Evolutionary conservation across 92 coral and sea anemone genomes (phyloP).

Genomic region (Pocillopora grandis): DNA sequence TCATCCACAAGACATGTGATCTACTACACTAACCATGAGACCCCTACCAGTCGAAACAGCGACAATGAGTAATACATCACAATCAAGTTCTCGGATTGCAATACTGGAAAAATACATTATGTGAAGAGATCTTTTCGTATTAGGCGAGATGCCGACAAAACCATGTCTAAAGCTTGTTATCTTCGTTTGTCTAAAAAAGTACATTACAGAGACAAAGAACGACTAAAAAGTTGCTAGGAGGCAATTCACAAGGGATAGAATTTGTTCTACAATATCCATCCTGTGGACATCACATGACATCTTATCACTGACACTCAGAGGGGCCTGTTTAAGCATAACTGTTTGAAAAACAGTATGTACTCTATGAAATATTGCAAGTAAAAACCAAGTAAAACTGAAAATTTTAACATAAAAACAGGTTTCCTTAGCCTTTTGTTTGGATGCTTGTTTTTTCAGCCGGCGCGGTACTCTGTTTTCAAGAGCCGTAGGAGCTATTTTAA

Average conservation of each 20-base stretch:
- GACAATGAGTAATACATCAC: not conserved
- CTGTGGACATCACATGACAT: not conserved
- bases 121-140: not conserved
- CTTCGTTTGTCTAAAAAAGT: not conserved
- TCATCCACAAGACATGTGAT: constrained; percentile 13
- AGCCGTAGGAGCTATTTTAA: constrained; percentile 4
- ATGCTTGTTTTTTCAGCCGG: constrained; percentile 13
- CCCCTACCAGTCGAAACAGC: constrained; percentile 14
- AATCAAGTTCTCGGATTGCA: not conserved
- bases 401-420: not conserved
- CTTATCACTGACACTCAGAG: not conserved
- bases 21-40: not conserved
- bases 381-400: not conserved
- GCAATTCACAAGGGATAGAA: not conserved
- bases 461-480: constrained; percentile 16
- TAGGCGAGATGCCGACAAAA: constrained; percentile 5
- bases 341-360: not conserved
- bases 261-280: not conserved
- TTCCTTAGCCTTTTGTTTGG: not conserved
- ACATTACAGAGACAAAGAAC: not conserved
- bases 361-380: not conserved
- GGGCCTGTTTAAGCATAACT: constrained; percentile 18
- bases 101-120: not conserved
- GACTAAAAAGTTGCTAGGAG: constrained; percentile 13
- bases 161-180: not conserved